Evolutionary conservation across 2,888 invertebrate species (phyloP), one percentile per base, ranked within the genome.

Genomic region (Macropis europaea): DNA sequence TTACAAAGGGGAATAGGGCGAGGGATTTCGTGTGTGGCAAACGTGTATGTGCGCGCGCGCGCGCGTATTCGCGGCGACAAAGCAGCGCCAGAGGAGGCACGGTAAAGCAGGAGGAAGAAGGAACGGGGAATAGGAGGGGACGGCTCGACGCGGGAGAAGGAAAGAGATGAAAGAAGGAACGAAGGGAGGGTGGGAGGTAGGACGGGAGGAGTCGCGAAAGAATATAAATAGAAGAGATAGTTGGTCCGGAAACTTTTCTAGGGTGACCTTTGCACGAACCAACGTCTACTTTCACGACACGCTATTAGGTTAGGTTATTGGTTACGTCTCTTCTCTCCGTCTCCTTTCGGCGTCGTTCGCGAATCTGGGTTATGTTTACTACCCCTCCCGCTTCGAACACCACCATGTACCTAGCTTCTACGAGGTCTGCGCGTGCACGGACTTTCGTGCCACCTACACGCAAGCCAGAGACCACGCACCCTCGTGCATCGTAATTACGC

Each of bases 341-440:
- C 34, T 42, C 52, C 45, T 70, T 74, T 50, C 62, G 71, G 60
- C 74, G 48, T 70, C 62, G 61, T 63, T 68, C 66, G 59, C 74
- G 76, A 81, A 85, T 84, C 79, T 84, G 72, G 86, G 85, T 84
- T 86, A 85, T 85, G 84, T 86, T 86, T 86, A 86, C 86, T 76
- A 77, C 72, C 70, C 68, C 66, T 67, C 50, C 57, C 26, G 47
- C 42, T 26, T 24, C 13, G 52, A 30, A 13, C 68, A 42, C 45
- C 32, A 48, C 7, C 40, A 32, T n/a, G 26, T 38, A 32, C 56
- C n/a, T n/a, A n/a, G n/a, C 59, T 48, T 48, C 36, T 52, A 43
- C 43, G 54, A 67, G 32, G 48, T 59, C 32, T 59, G 54, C 53
- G 48, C 53, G 40, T 42, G 63, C 54, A 56, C 56, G 61, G 42